Conservation (phyloP, 2,797 vertebrate species). For the Crenichthys baileyi region DNA sequence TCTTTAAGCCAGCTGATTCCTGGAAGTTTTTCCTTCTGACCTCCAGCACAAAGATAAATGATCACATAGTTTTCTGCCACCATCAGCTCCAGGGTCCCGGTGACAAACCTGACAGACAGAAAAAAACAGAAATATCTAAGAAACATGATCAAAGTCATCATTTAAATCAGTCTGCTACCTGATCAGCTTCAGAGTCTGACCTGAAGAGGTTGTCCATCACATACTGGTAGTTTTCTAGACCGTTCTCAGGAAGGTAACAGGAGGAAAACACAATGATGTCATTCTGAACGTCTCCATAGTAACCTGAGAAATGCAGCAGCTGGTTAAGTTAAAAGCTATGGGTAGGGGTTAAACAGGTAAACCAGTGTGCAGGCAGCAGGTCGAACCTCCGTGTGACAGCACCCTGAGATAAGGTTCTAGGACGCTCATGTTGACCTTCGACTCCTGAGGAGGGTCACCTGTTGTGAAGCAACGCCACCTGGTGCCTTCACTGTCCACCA, state of each 20-base stretch:
- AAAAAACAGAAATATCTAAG: neutral
- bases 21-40: slow-evolving; percentile 80
- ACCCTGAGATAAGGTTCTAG: slow-evolving; percentile 83
- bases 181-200: slow-evolving; percentile 48
- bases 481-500: slow-evolving; percentile 76
- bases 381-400: slow-evolving; percentile 84
- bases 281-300: slow-evolving; percentile 81
- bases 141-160: neutral
- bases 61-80: slow-evolving; percentile 84
- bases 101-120: slow-evolving; percentile 78
- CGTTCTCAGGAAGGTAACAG: slow-evolving; percentile 83
- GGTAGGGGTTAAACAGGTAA: neutral
- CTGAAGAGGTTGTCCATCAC: slow-evolving; percentile 89
- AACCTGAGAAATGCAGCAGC: slow-evolving; percentile 73
- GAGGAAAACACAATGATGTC: slow-evolving; percentile 86
- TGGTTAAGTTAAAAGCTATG: neutral
- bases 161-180: neutral
- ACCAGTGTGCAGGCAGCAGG: neutral
- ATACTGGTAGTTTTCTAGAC: slow-evolving; percentile 77
- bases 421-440: slow-evolving; percentile 80
- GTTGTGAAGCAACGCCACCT: slow-evolving; percentile 83
- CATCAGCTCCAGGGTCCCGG: slow-evolving; percentile 85
- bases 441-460: slow-evolving; percentile 65
- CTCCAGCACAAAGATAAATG: slow-evolving; percentile 83
- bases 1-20: slow-evolving; percentile 84